Base-by-base conservation (phyloP, 2,113 vertebrate species). In the Raja brachyura region DNA sequence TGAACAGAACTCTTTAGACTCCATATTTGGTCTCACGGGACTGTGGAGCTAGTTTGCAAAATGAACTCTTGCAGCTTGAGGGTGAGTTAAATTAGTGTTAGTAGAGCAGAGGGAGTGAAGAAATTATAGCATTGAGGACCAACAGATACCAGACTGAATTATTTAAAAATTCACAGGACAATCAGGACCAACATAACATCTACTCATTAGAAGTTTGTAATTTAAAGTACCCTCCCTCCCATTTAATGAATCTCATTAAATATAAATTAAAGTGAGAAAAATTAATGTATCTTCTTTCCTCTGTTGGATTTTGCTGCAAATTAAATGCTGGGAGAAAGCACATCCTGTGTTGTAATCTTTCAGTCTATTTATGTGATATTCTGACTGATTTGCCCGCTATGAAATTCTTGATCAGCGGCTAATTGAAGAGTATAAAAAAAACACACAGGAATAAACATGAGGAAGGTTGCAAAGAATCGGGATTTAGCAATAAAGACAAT, bases 141-240 rank as follows among this genome's bases (percentile, higher is more conserved):
- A 63, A 63, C 59, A 88, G 83, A 88, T 88, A 25, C 61, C 56
- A 88, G 59, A 31, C 83, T 88, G 59, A 88, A 88, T 88, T 88
- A 88, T 66, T 88, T 66, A 88, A 63, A 88, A 88, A 88, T 14
- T 88, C 83, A 88, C 59, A 88, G 83, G 83, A 88, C 83, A 88
- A 88, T 88, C n/a, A n/a, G 59, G n/a, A 61, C 83, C 83, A 88
- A 88, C 83, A 88, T 88, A 88, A 88, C 83, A 88, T 88, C 83
- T 88, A 66, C 83, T 88, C 61, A 88, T 88, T 88, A 66, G 83
- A 88, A 88, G 59, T 88, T 88, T 88, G 83, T 61, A 88, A 88
- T 88, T 66, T 88, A 88, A 63, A 88, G 59, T 88, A 63, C n/a
- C 83, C 83, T 88, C 83, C 83, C 59, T 88, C 59, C 28, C 59